phyloP scores from a whole-genome alignment of 1,140 invertebrate genomes.

The Luehdorfia chinensis region DNA sequence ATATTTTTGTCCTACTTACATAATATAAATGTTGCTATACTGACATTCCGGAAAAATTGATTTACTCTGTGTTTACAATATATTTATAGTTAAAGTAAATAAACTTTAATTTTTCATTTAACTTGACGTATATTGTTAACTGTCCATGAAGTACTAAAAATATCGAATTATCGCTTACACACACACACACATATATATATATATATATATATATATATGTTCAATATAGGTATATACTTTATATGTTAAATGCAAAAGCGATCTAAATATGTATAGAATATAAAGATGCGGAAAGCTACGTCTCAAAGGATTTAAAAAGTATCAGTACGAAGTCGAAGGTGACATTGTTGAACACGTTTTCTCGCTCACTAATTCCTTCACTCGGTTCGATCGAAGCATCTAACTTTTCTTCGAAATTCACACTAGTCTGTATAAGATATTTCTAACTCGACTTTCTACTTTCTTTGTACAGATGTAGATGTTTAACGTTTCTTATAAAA shows the following conservation, averaged over 20 bases:
- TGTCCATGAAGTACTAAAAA: too few species aligned
- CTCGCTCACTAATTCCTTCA: conserved; percentile 12
- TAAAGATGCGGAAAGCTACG: conserved; percentile 2
- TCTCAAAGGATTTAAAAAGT: conserved; percentile 8
- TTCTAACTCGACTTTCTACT: conserved; percentile 9
- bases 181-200: too few species aligned
- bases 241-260: neutral
- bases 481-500: conserved; percentile 17
- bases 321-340: conserved; percentile 9
- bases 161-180: too few species aligned
- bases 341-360: conserved; percentile 15
- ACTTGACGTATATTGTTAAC: too few species aligned
- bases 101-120: too few species aligned
- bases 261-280: neutral
- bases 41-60: too few species aligned
- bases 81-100: too few species aligned
- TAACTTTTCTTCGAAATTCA: conserved; percentile 13
- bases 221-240: neutral
- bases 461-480: conserved; percentile 13
- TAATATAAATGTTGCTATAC: too few species aligned
- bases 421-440: conserved; percentile 14
- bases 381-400: conserved; percentile 7
- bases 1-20: too few species aligned
- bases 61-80: too few species aligned
- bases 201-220: too few species aligned